Percentiles rank a stretch among this genome's conserved stretches.
Evolutionary conservation across 2,113 vertebrate species (phyloP).

Genomic region (Chascanopsetta lugubris): DNA sequence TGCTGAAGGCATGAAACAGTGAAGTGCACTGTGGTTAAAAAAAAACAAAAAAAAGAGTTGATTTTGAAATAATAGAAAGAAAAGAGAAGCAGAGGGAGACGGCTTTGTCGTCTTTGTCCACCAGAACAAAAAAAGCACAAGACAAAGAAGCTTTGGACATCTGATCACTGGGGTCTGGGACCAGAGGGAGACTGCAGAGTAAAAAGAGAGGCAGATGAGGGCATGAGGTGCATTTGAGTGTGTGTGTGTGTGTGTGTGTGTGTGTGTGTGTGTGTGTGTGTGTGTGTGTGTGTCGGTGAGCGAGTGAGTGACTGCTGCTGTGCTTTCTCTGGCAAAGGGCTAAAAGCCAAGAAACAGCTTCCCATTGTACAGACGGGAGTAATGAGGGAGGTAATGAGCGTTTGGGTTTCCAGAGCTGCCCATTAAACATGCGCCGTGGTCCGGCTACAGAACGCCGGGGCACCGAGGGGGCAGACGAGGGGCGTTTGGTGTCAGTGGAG

Average conservation of each 20-base stretch:
- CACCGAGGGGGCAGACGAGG: conserved; percentile 32
- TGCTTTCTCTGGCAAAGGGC: conserved; percentile 49
- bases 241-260: conserved; percentile 43
- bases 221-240: conserved; percentile 64
- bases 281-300: conserved; percentile 39
- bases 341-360: conserved; percentile 71
- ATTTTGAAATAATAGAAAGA: conserved; percentile 20
- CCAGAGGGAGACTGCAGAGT: conserved; percentile 54
- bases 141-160: conserved; percentile 69
- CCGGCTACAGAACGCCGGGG: conserved; percentile 42
- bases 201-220: conserved; percentile 59
- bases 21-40: background rate
- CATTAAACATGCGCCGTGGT: conserved; percentile 63
- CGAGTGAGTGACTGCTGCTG: no score
- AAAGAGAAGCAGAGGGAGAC: conserved; percentile 56
- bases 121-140: conserved; percentile 69
- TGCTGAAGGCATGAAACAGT: background rate
- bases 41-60: background rate
- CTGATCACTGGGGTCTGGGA: conserved; percentile 64
- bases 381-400: conserved; percentile 77
- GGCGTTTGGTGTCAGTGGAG: conserved; percentile 55
- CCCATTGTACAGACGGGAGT: conserved; percentile 67
- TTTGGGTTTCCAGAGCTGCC: conserved; percentile 72
- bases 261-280: conserved; percentile 22
- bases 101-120: conserved; percentile 64